Evolutionary conservation across 2,113 vertebrate genomes (phyloP).

Genomic region (Aleadryas rufinucha): DNA sequence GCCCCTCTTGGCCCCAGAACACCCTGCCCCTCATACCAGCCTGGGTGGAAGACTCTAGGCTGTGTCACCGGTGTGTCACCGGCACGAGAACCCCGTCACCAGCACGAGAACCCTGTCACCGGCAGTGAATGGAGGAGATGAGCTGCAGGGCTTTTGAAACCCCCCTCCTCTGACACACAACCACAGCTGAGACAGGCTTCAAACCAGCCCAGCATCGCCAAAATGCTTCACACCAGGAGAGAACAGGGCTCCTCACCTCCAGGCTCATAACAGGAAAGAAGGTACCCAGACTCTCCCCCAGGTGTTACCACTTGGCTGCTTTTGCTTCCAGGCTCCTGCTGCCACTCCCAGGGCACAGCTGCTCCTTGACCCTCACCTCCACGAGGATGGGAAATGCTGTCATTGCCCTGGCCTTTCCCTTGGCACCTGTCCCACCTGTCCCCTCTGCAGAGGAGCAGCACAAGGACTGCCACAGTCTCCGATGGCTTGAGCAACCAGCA

Average conservation of each 20-base stretch:
- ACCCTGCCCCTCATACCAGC: background rate
- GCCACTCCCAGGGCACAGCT: background rate
- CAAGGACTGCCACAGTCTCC: background rate
- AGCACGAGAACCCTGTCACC: background rate
- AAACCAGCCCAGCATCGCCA: background rate
- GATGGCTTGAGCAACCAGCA: fast-evolving
- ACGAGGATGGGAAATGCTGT: fast-evolving
- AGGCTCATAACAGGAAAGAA: background rate
- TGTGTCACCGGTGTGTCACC: fast-evolving
- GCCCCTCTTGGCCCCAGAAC: too few species aligned
- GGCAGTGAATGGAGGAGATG: fast-evolving
- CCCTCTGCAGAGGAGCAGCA: background rate
- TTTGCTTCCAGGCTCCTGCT: background rate
- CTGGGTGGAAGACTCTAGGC: background rate
- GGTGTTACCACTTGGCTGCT: fast-evolving
- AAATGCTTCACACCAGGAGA: background rate
- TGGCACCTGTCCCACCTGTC: background rate
- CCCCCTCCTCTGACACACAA: background rate
- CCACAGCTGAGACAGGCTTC: background rate
- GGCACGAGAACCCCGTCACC: background rate
- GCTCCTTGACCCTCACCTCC: background rate
- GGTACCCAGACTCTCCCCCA: fast-evolving
- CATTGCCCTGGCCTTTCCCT: background rate
- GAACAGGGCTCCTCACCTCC: background rate
- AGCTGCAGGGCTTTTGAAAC: background rate